Evolutionary conservation across 1,140 invertebrate species (phyloP), one percentile per base, ranked within the genome.

Genomic region (Mylabris phalerata): DNA sequence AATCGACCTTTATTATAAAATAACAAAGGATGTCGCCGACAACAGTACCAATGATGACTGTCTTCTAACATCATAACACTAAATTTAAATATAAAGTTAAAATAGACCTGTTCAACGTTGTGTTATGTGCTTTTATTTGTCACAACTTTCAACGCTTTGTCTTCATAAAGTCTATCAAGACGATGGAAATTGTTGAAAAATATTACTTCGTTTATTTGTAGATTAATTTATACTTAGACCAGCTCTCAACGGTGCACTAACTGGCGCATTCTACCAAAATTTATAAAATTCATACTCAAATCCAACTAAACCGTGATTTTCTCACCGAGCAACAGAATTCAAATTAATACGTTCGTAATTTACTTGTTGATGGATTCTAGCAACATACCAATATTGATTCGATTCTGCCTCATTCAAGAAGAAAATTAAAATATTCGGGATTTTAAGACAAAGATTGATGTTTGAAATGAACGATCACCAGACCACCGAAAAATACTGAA

Each of bases 11-110:
- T 56, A 32, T 32, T 32, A 32, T 32, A 32, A 32, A 32, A 4
- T 32, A 32, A 32, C 32, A 32, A 32, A 32, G 32, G 32, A 7
- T 32, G 32, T 32, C 32, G 32, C 4, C 7, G 32, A 32, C 4
- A 32, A 32, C 32, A 32, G 32, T 32, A 32, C 32, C 7, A 32
- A 32, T 32, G 32, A 32, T 32, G 32, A 32, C 32, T 32, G 32
- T 32, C 7, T 7, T 32, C 32, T 50, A 56, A 48, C 50, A 50
- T 32, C 55, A 61, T 57, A 61, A 61, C 59, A 57, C 54, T 61
- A 61, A 61, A 61, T 61, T 61, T 61, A 61, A 61, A 61, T 61
- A 32, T 32, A 32, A 61, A 61, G 47, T 57, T 60, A 61, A 50
- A 57, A 52, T 57, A 61, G 48, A 61, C 48, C 49, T 61, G 42